Conservation (phyloP, 2,888 invertebrate genomes). For the Hyalella azteca region DNA sequence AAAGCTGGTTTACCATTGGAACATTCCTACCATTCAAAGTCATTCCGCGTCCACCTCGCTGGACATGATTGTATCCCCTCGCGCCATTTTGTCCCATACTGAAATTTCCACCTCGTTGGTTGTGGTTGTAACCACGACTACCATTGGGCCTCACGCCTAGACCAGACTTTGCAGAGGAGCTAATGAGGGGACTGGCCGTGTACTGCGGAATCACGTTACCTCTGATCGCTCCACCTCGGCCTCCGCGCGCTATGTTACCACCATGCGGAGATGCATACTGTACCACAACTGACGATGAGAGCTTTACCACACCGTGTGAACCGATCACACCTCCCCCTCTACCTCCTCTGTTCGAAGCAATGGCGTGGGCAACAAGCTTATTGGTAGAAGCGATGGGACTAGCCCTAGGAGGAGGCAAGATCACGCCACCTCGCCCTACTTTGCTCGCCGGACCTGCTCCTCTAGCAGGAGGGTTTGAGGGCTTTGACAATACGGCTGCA, state of each 20-base stretch:
- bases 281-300: neutral
- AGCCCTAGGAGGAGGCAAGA: neutral
- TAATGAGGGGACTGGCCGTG: conserved; percentile 24
- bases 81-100: no score
- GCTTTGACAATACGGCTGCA: neutral
- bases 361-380: conserved; percentile 10
- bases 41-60: neutral
- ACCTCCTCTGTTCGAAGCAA: conserved; percentile 9
- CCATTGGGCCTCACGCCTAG: neutral
- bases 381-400: neutral
- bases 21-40: neutral
- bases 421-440: neutral
- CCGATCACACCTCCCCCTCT: neutral
- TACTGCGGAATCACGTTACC: neutral
- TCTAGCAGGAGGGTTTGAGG: neutral
- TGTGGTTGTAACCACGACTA: neutral
- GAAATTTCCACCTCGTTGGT: no score
- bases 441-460: neutral
- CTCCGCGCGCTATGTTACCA: neutral
- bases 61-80: neutral
- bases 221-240: neutral
- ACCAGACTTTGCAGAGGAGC: conserved; percentile 16
- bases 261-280: neutral
- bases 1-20: neutral
- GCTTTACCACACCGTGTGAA: neutral